Evolutionary conservation across 2,113 vertebrate genomes (phyloP).

Genomic region (Holacanthus passer): DNA sequence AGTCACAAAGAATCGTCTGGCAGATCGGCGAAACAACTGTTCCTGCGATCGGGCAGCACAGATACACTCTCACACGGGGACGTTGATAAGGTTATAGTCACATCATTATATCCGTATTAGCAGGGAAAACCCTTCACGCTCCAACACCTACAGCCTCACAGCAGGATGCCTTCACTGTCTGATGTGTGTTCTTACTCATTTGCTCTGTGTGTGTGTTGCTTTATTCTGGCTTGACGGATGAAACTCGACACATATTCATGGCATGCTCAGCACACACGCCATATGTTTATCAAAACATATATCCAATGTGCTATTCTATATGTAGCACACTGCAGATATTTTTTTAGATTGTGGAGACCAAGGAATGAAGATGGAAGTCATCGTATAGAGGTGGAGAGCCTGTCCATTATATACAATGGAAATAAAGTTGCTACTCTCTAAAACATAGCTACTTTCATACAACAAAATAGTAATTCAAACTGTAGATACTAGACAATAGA

Average conservation of each 20-base stretch:
- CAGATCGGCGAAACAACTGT: conserved; percentile 47
- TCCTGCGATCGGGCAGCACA: conserved; percentile 21
- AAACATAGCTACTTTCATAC: not conserved
- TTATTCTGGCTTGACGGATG: conserved; percentile 63
- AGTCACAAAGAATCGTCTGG: conserved; percentile 61
- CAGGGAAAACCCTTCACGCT: conserved; percentile 73
- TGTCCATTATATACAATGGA: not conserved
- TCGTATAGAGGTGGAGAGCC: not conserved
- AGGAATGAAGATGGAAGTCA: not conserved
- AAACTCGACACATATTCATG: conserved; percentile 29
- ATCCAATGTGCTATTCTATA: not conserved
- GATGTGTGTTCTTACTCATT: conserved; percentile 46
- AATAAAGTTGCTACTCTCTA: no score
- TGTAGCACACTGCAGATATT: not conserved
- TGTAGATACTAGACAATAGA: not conserved
- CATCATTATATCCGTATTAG: conserved; percentile 80
- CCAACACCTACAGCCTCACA: conserved; percentile 65
- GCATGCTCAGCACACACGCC: conserved; percentile 17
- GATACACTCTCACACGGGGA: not conserved
- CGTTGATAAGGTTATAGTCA: conserved; percentile 39
- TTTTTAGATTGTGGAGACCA: not conserved
- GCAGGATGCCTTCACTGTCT: conserved; percentile 37
- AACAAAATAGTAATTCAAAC: not conserved
- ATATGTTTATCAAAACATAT: conserved; percentile 35
- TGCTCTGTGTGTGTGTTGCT: conserved; percentile 13